Conservation (phyloP, 1,140 invertebrate genomes). For the Drosophila truncata region DNA sequence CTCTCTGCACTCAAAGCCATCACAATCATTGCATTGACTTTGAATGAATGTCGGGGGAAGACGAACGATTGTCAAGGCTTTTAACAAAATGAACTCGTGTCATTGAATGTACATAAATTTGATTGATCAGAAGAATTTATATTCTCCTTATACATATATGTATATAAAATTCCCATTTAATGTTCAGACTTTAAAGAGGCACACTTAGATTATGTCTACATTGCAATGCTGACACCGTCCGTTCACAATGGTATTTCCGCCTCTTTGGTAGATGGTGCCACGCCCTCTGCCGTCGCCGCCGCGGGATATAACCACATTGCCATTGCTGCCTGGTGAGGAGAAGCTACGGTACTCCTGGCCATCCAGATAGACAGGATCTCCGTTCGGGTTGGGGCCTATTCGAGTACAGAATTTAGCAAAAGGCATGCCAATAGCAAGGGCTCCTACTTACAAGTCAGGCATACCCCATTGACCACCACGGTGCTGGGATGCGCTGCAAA, state of each 20-base stretch:
- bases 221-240: slow-evolving; percentile 61
- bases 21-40: slow-evolving; percentile 34
- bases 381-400: slow-evolving; percentile 62
- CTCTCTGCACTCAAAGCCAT: slow-evolving; percentile 22
- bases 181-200: slow-evolving; percentile 24
- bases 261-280: slow-evolving; percentile 30
- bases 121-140: slow-evolving; percentile 8
- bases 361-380: slow-evolving; percentile 50
- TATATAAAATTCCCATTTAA: slow-evolving; percentile 1
- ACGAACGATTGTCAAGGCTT: slow-evolving; percentile 44
- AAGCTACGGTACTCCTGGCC: slow-evolving; percentile 73
- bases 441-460: slow-evolving; percentile 64
- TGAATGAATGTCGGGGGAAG: not conserved
- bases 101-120: slow-evolving; percentile 2
- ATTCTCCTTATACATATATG: not conserved
- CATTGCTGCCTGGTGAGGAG: slow-evolving; percentile 25
- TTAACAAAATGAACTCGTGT: slow-evolving; percentile 46
- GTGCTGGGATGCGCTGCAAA: slow-evolving; percentile 59
- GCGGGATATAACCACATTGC: slow-evolving; percentile 54
- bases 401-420: not conserved
- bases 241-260: slow-evolving; percentile 63
- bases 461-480: slow-evolving; percentile 66
- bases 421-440: not conserved
- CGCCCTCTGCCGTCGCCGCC: slow-evolving; percentile 16
- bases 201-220: slow-evolving; percentile 48